Conservation (phyloP, 2,113 vertebrate genomes). For the Todiramphus saurophagus region DNA sequence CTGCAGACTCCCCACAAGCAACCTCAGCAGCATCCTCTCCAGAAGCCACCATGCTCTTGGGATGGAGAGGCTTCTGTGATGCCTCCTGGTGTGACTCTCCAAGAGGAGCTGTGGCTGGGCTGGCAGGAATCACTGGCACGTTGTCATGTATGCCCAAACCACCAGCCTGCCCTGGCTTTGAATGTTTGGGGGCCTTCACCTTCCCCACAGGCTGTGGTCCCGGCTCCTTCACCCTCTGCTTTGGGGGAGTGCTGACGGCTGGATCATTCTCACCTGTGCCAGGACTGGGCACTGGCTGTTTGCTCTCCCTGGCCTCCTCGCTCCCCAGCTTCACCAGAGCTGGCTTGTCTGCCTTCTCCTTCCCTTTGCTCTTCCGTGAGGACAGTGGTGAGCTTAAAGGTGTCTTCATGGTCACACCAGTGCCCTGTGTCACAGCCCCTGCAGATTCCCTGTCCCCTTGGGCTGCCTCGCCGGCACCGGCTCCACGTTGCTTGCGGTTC, state of each 20-base stretch:
- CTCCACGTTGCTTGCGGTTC: not conserved
- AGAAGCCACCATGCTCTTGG: accelerated
- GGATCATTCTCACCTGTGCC: accelerated
- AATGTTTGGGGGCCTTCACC: not conserved
- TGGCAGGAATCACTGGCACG: not conserved
- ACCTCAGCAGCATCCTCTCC: not conserved
- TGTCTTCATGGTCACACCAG: accelerated
- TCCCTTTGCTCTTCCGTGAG: not conserved
- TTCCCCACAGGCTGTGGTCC: not conserved
- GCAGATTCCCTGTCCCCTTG: not conserved
- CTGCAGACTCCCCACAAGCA: not conserved
- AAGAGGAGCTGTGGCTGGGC: accelerated
- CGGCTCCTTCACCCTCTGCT: not conserved
- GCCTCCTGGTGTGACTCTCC: not conserved
- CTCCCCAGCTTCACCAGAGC: not conserved
- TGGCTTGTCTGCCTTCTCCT: not conserved
- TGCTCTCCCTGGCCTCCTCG: not conserved
- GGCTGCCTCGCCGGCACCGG: accelerated
- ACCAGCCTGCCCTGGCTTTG: not conserved
- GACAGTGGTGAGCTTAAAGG: not conserved
- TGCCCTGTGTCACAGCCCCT: not conserved
- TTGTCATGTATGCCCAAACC: not conserved
- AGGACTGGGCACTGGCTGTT: accelerated
- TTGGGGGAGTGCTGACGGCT: accelerated
- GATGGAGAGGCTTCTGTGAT: not conserved